phyloP scores from a whole-genome alignment of 2,888 invertebrate genomes.

The Hymenopus coronatus region DNA sequence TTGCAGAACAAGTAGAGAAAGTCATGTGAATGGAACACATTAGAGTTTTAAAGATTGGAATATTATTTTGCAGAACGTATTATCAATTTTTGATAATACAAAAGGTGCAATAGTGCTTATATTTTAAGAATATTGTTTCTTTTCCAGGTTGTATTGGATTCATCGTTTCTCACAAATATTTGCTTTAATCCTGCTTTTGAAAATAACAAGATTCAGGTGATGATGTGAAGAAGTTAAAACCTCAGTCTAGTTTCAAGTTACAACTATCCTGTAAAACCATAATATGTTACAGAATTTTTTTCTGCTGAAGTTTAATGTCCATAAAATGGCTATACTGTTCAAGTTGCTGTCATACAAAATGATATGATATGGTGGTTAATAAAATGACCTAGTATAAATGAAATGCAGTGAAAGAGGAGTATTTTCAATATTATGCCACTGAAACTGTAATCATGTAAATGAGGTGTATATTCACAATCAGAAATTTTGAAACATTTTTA shows the following conservation, averaged over 20 bases:
- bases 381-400: neutral
- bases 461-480: neutral
- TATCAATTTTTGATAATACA: neutral
- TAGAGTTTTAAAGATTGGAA: no score
- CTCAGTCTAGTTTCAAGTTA: neutral
- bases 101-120: neutral
- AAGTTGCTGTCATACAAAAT: neutral
- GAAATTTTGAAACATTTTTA: neutral
- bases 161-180: slow-evolving; percentile 28
- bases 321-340: neutral
- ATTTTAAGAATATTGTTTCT: neutral
- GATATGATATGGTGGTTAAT: neutral
- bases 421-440: neutral
- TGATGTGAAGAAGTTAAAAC: neutral
- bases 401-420: neutral
- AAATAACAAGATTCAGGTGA: slow-evolving; percentile 16
- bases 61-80: neutral
- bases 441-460: neutral
- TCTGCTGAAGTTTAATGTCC: neutral
- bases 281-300: neutral
- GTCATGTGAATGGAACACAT: no score
- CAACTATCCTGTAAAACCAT: neutral
- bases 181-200: slow-evolving; percentile 10
- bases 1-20: no score
- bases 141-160: slow-evolving; percentile 28